Evolutionary conservation across 30 jellyfish, hydroid and myxozoan species (phyloP).

Genomic region (Morbakka virulenta): DNA sequence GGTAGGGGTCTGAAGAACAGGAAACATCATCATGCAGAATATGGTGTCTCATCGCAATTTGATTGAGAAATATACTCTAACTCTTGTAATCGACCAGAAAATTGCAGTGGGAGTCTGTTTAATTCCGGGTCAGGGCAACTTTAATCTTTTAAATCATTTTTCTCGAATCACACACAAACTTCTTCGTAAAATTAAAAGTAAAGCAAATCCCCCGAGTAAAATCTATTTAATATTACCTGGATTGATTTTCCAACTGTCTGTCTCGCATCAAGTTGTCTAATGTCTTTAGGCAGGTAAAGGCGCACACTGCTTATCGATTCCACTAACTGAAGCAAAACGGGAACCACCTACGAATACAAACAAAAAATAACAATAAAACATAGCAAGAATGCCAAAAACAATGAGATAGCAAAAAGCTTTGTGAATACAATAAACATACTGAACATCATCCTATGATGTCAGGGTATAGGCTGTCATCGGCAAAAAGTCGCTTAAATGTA

Average conservation of each 20-base stretch:
- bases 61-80: too few species aligned
- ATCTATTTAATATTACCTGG: conserved; percentile 37
- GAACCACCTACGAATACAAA: conserved; percentile 71
- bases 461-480: neutral
- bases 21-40: too few species aligned
- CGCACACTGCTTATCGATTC: conserved; percentile 89
- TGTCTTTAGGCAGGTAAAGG: conserved; percentile 90
- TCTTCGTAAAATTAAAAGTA: neutral
- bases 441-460: neutral
- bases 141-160: too few species aligned
- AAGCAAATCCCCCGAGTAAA: too few species aligned
- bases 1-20: too few species aligned
- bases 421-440: neutral
- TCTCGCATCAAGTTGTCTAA: conserved; percentile 88
- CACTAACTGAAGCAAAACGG: conserved; percentile 65
- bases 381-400: neutral
- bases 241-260: conserved; percentile 94
- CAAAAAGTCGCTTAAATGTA: neutral
- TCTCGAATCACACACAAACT: neutral
- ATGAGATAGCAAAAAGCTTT: neutral
- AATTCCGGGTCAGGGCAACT: too few species aligned
- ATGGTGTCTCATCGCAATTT: too few species aligned
- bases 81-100: too few species aligned
- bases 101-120: too few species aligned
- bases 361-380: neutral